Base-by-base conservation (phyloP, 1,140 invertebrate genomes). In the Papilio polytes region DNA sequence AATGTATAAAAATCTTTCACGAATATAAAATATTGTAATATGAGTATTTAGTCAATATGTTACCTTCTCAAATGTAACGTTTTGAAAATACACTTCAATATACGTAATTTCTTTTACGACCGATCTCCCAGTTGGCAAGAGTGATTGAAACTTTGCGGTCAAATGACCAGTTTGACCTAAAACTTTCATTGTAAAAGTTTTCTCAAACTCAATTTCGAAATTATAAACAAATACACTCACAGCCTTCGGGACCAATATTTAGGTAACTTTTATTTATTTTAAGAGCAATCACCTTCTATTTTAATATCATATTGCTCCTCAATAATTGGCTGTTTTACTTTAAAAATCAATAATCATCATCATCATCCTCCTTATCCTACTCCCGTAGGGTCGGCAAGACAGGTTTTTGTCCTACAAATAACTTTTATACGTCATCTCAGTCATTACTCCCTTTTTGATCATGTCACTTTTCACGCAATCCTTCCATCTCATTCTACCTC, bases 131-230 rank as follows among this genome's bases (percentile, higher is more conserved):
- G 36, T 74, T 74, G 73, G 44, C 44, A 74, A 74, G 73, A 20
- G 44, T 74, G n/a, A 74, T 74, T 74, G 73, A 74, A 74, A 74
- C 41, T 74, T 74, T 74, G 73, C 41, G 73, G 41, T 74, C 41
- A 74, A 74, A 74, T 74, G n/a, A 46, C 73, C 44, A 48, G 73
- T 74, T 74, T 48, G 41, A 74, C 70, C 46, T 74, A 74, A 74
- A 74, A 74, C 73, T 74, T 74, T 74, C 72, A 74, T 41, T 74
- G 44, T 46, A 74, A 44, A 74, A 41, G 72, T 46, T 46, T 20
- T 36, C 44, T 74, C 36, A n/a, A 74, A 46, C 36, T 74, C 72
- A 44, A 74, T 36, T 74, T 74, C 72, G 18, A 66, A 66, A 66
- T 66, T 66, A 66, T 66, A 66, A 26, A 66, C 63, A 66, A 66